A percentile compares a stretch with the other conserved stretches of the same genome.
These are phyloP conservation scores for Spodoptera picta DNA, from an alignment of 2,888 invertebrate genomes.

Conservation along the genomic window DNA sequence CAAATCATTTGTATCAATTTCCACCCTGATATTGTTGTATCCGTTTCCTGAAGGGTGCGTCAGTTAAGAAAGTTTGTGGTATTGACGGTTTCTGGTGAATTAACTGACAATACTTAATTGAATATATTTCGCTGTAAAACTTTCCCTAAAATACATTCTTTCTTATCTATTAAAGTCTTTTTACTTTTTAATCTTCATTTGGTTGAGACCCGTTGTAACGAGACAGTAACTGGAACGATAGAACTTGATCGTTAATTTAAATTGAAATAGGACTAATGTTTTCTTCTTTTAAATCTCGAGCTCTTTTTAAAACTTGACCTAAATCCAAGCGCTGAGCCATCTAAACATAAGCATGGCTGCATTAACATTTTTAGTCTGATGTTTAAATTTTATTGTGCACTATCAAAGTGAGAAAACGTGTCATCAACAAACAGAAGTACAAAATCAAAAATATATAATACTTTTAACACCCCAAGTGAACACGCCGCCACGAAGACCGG, in stretches of 20 bases:
- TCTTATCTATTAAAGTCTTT: constrained; percentile 84
- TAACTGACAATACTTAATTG: constrained; percentile 11
- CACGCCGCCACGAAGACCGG: constrained; percentile 24
- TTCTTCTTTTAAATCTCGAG: not conserved
- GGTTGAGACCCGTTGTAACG: constrained; percentile 60
- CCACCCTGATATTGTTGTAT: constrained; percentile 62
- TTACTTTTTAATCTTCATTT: constrained; percentile 76
- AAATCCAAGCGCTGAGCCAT: not conserved
- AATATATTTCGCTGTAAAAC: constrained; percentile 21
- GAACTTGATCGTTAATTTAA: constrained; percentile 36
- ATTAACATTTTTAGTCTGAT: too few species aligned
- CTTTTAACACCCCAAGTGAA: constrained; percentile 30
- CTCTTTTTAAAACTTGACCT: constrained; percentile 2
- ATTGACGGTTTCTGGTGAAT: constrained; percentile 19
- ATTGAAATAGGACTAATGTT: constrained; percentile 21
- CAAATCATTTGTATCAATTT: constrained; percentile 77
- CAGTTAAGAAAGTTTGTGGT: constrained; percentile 48
- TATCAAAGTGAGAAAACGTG: not conserved
- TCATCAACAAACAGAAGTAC: not conserved
- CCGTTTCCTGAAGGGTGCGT: constrained; percentile 61
- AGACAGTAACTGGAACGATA: constrained; percentile 28
- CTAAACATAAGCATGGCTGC: constrained; percentile 1
- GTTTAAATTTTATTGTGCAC: too few species aligned
- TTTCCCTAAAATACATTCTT: constrained; percentile 68
- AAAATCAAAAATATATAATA: not conserved